These are phyloP conservation scores for Lacerta bilineata DNA, from an alignment of 2,797 vertebrate species.

Conservation along the genomic window DNA sequence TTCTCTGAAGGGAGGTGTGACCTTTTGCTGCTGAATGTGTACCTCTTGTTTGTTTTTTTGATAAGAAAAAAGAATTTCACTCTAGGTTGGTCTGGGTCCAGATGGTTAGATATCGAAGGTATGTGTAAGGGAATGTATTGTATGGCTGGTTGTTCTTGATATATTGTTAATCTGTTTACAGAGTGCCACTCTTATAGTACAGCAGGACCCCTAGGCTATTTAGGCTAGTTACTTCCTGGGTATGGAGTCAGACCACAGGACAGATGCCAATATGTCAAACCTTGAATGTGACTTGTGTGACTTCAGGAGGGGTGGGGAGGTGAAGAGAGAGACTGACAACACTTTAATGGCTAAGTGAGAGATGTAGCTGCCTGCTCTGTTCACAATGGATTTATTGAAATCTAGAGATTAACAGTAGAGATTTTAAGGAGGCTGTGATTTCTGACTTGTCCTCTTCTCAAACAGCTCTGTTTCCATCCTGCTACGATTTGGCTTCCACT, in stretches of 20 bases:
- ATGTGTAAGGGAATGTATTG: not conserved
- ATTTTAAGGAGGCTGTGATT: too few species aligned
- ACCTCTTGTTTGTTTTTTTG: not conserved
- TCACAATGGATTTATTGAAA: not conserved
- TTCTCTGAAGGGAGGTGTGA: not conserved
- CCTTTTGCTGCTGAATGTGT: not conserved
- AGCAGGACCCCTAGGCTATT: not conserved
- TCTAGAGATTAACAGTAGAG: not conserved
- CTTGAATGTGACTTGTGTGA: not conserved
- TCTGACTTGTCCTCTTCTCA: too few species aligned
- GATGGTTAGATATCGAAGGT: conserved; percentile 3
- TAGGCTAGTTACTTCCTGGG: not conserved
- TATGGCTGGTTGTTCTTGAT: not conserved
- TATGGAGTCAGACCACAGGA: not conserved
- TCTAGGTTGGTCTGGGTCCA: not conserved
- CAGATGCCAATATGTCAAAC: not conserved
- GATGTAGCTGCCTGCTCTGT: not conserved
- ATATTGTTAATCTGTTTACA: not conserved
- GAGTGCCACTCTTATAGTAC: not conserved
- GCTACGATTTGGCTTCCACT: too few species aligned
- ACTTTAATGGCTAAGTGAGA: not conserved
- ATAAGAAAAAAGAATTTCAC: too few species aligned
- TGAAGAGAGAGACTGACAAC: too few species aligned
- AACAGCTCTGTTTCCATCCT: too few species aligned
- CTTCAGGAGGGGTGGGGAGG: too few species aligned